Evolutionary conservation across 2,888 invertebrate genomes (phyloP).

Genomic region (Dorcus parallelipipedus): DNA sequence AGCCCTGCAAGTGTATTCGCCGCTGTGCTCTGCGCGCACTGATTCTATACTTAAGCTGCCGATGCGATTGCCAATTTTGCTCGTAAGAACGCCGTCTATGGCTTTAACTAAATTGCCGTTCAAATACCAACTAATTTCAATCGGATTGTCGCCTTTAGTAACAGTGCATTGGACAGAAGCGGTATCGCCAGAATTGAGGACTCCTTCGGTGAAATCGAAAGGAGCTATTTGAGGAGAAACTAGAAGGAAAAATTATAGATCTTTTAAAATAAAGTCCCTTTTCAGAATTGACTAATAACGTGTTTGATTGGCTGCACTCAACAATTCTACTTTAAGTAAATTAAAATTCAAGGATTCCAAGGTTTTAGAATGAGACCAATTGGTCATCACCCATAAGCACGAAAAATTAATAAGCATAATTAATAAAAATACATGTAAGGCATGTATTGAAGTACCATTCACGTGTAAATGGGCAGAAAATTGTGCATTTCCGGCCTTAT

Average conservation of each 20-base stretch:
- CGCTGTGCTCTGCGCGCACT: constrained; percentile 67
- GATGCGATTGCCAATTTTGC: constrained; percentile 60
- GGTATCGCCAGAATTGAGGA: constrained; percentile 70
- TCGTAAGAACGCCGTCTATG: constrained; percentile 54
- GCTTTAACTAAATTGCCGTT: constrained; percentile 50
- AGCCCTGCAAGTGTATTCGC: constrained; percentile 69
- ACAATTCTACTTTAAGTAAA: no score
- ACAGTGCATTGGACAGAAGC: constrained; percentile 69
- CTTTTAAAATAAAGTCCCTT: not conserved
- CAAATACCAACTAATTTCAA: constrained; percentile 65
- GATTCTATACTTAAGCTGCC: constrained; percentile 70
- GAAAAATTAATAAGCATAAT: constrained; percentile 6
- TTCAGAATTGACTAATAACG: no score
- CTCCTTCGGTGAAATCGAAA: constrained; percentile 63
- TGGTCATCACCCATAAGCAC: not conserved
- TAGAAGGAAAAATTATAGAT: constrained; percentile 38
- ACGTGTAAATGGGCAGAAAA: constrained; percentile 62
- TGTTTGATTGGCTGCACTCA: no score
- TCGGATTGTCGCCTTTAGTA: constrained; percentile 74
- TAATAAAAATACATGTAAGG: constrained; percentile 6
- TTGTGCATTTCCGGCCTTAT: constrained; percentile 59
- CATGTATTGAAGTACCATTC: constrained; percentile 55
- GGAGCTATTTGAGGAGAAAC: constrained; percentile 68
- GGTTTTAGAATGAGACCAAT: no score
- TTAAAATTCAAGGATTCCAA: no score